Evolutionary conservation across 2,113 vertebrate species (phyloP).

Genomic region (Cololabis saira): DNA sequence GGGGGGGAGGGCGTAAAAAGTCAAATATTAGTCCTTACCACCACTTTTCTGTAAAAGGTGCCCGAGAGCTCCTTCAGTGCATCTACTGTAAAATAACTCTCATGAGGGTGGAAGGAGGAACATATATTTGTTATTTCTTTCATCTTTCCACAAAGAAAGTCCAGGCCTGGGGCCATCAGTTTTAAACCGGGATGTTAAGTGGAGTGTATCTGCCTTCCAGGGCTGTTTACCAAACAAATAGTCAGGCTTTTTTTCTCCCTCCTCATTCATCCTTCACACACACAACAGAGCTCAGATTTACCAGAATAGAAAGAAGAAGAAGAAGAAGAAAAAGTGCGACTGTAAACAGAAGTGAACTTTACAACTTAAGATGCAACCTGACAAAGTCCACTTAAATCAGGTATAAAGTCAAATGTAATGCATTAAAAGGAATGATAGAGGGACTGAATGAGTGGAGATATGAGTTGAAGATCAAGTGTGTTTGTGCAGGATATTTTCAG

Average conservation of each 20-base stretch:
- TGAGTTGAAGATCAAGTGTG: no score
- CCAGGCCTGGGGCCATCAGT: constrained; percentile 35
- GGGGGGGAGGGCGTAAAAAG: not conserved
- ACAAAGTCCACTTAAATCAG: no score
- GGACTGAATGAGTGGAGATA: no score
- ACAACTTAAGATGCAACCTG: no score
- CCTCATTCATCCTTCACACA: constrained; percentile 1
- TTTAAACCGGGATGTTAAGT: constrained; percentile 37
- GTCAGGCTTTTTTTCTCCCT: constrained; percentile 21
- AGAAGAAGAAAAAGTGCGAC: not conserved
- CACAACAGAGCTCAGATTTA: not conserved
- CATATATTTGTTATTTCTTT: constrained; percentile 54
- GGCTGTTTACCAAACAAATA: constrained; percentile 53
- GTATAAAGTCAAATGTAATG: no score
- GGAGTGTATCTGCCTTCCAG: constrained; percentile 12
- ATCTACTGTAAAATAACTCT: no score
- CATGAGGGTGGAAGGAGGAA: not conserved
- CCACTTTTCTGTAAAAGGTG: no score
- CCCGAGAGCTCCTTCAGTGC: no score
- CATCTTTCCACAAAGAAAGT: constrained; percentile 39
- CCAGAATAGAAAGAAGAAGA: not conserved
- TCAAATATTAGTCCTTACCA: constrained; percentile 54
- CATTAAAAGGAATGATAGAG: no score
- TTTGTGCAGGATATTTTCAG: no score
- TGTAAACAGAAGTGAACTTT: no score